Evolutionary conservation across 2,113 vertebrate species (phyloP).

Genomic region (Thermophis baileyi): DNA sequence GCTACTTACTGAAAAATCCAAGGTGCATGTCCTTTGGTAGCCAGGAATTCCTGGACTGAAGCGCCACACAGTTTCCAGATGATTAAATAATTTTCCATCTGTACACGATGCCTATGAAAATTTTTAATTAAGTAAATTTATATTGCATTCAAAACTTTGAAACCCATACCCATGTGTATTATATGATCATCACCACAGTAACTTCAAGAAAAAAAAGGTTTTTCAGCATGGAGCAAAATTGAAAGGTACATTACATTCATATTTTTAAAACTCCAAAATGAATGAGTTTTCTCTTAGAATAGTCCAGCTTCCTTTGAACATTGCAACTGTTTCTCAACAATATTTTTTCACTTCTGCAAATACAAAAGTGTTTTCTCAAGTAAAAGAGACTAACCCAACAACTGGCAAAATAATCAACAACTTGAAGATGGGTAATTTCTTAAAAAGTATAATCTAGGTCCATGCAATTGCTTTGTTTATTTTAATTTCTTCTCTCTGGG

Average conservation of each 20-base stretch:
- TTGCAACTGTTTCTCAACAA: background rate
- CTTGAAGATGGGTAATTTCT: background rate
- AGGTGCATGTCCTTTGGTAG: constrained; percentile 90
- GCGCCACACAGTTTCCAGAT: constrained; percentile 92
- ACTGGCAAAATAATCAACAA: background rate
- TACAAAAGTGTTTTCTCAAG: background rate
- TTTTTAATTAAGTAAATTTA: background rate
- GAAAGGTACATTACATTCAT: background rate
- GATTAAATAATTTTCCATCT: constrained; percentile 90
- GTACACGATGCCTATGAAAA: constrained; percentile 85
- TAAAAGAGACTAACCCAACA: background rate
- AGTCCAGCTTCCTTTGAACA: background rate
- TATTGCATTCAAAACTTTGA: background rate
- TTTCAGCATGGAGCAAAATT: background rate
- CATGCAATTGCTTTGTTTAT: background rate
- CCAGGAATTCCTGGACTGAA: constrained; percentile 93
- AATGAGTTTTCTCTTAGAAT: background rate
- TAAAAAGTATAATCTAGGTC: background rate
- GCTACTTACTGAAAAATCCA: constrained; percentile 90
- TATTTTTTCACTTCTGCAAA: background rate
- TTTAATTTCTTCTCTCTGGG: background rate
- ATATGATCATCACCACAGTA: background rate
- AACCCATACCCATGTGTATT: background rate
- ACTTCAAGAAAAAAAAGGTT: background rate
- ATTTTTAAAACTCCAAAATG: background rate